Evolutionary conservation across 2,113 vertebrate species (phyloP).

Genomic region (Calidris pygmaea): DNA sequence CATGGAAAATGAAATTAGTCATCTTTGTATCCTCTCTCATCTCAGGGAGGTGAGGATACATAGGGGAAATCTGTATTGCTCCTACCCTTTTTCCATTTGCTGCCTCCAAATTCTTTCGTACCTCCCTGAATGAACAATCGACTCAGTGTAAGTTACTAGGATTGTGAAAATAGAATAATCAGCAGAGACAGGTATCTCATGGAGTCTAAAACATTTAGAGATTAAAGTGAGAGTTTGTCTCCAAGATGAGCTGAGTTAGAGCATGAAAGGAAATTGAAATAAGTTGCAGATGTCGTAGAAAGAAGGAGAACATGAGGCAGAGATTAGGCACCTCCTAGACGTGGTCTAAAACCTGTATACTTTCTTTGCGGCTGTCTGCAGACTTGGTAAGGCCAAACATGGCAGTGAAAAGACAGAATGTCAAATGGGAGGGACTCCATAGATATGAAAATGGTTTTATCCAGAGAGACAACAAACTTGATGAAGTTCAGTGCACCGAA

Average conservation of each 20-base stretch:
- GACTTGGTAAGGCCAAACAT: not conserved
- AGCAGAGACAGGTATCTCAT: not conserved
- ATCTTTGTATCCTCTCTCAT: not conserved
- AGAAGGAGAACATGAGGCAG: not conserved
- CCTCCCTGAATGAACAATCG: not conserved
- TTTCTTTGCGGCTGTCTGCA: not conserved
- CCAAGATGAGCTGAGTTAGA: not conserved
- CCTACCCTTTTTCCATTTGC: not conserved
- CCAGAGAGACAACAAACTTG: not conserved
- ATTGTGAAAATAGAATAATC: not conserved
- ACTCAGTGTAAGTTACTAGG: not conserved
- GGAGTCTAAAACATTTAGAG: not conserved
- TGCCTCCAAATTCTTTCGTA: not conserved
- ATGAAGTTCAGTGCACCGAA: not conserved
- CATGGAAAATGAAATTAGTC: not conserved
- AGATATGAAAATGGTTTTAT: not conserved
- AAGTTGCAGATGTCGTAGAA: not conserved
- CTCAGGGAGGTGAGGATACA: not conserved
- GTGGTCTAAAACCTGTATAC: not conserved
- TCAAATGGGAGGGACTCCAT: not conserved
- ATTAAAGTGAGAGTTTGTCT: not conserved
- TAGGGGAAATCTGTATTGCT: not conserved
- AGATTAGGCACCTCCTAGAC: not conserved
- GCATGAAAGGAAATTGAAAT: not conserved
- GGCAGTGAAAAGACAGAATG: not conserved